phyloP scores from a whole-genome alignment of 64 coral and sea anemone species.

The Cladopsammia gracilis region DNA sequence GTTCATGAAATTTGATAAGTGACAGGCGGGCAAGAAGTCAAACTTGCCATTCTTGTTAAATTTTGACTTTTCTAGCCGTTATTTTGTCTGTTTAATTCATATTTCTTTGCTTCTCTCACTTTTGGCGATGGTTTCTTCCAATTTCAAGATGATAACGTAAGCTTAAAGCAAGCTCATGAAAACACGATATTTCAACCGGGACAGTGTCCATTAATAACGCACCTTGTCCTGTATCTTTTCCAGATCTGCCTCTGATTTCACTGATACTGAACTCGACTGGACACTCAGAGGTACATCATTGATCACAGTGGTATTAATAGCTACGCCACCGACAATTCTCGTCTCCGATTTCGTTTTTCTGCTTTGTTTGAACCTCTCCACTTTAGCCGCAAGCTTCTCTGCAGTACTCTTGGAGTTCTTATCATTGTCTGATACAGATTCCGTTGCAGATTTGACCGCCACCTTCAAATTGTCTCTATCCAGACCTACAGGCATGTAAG shows the following conservation, averaged over 20 bases:
- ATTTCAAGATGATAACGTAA: too few relatives aligned
- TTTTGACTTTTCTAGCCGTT: too few relatives aligned
- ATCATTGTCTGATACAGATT: slow-evolving; percentile 25
- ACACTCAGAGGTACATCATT: slow-evolving; percentile 59
- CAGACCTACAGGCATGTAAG: not conserved
- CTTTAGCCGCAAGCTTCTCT: slow-evolving; percentile 44
- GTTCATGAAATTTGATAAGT: too few relatives aligned
- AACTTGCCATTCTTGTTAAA: too few relatives aligned
- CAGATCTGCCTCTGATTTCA: slow-evolving; percentile 47
- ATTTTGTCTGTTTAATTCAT: too few relatives aligned
- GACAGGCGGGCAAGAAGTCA: too few relatives aligned
- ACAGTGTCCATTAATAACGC: too few relatives aligned
- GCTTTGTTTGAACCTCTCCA: slow-evolving; percentile 69
- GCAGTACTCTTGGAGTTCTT: slow-evolving; percentile 25
- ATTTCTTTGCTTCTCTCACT: too few relatives aligned
- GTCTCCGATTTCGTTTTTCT: slow-evolving; percentile 87
- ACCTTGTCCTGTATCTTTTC: slow-evolving; percentile 50
- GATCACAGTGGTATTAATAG: slow-evolving; percentile 72
- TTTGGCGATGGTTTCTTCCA: too few relatives aligned
- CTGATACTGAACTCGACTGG: slow-evolving; percentile 70
- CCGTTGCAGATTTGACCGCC: not conserved
- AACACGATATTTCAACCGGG: too few relatives aligned
- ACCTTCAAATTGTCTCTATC: slow-evolving; percentile 7
- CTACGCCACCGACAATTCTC: slow-evolving; percentile 94
- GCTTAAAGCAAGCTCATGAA: too few relatives aligned